Evolutionary conservation across 1,140 invertebrate genomes (phyloP).

Genomic region (Adelges cooleyi): DNA sequence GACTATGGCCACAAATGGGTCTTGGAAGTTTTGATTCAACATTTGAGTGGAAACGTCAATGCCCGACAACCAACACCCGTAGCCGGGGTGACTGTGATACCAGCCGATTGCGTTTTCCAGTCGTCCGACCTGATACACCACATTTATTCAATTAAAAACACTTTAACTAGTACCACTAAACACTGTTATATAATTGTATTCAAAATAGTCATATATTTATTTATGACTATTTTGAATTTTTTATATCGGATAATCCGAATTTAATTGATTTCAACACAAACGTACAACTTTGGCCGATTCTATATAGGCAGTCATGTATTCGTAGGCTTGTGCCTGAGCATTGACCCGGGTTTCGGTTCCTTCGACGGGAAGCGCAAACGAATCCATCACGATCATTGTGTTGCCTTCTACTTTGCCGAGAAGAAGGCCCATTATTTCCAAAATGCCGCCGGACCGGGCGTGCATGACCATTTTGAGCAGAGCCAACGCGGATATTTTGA

Average conservation of each 20-base stretch:
- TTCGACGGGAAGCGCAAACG: constrained; percentile 92
- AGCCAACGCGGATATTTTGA: constrained; percentile 94
- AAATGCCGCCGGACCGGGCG: constrained; percentile 87
- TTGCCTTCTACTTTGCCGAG: constrained; percentile 84
- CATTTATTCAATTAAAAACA: too few relatives aligned
- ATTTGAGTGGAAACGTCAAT: constrained; percentile 99
- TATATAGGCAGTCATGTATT: constrained; percentile 98
- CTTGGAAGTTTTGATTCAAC: constrained; percentile 98
- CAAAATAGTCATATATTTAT: too few relatives aligned
- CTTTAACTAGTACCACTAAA: too few relatives aligned
- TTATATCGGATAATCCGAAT: too few relatives aligned
- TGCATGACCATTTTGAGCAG: constrained; percentile 99
- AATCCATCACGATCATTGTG: constrained; percentile 92
- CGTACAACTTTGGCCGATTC: constrained; percentile 88
- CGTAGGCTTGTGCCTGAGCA: constrained; percentile 98
- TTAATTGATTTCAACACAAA: background rate
- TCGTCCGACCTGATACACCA: constrained; percentile 58
- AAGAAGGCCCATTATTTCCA: constrained; percentile 96
- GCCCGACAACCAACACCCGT: constrained; percentile 98
- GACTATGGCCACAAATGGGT: constrained; percentile 99
- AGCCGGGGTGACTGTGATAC: constrained; percentile 99
- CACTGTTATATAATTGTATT: too few relatives aligned
- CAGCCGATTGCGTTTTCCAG: constrained; percentile 98
- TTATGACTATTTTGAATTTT: too few relatives aligned
- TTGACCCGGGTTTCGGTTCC: constrained; percentile 98